These are phyloP conservation scores for Varecia variegata DNA, from an alignment of 2,797 vertebrate species.

Conservation along the genomic window DNA sequence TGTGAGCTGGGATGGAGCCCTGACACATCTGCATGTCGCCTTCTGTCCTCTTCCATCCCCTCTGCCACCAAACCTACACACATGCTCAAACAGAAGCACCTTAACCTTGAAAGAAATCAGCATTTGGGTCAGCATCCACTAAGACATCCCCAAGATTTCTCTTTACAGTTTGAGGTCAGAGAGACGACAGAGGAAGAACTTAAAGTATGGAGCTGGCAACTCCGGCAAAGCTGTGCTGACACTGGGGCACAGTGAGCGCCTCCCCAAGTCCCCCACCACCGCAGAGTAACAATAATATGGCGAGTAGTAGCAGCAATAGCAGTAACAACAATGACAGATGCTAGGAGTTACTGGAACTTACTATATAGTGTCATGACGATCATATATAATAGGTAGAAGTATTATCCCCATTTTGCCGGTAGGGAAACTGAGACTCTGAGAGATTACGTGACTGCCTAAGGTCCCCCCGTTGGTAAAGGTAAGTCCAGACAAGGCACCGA, in stretches of 20 bases:
- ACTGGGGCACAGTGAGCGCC: too few relatives aligned
- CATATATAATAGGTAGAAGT: background rate
- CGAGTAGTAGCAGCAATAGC: background rate
- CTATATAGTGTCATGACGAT: background rate
- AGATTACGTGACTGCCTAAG: background rate
- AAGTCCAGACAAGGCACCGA: background rate
- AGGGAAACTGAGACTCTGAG: background rate
- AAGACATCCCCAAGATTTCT: background rate
- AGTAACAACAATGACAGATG: too few relatives aligned
- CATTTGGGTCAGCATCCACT: background rate
- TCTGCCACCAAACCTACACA: background rate
- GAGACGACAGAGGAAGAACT: background rate
- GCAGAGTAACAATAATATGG: rapidly evolving
- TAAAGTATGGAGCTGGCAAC: rapidly evolving
- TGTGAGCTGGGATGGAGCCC: rapidly evolving
- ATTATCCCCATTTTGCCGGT: background rate
- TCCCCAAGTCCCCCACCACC: background rate
- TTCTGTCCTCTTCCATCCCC: background rate
- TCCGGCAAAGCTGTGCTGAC: background rate
- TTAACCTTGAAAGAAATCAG: background rate
- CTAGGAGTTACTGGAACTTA: background rate
- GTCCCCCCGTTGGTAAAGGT: background rate
- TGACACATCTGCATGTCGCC: background rate
- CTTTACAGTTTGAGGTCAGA: background rate
- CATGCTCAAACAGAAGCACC: background rate